Percentiles rank a stretch among this genome's conserved stretches.
Evolutionary conservation across 2,113 vertebrate species (phyloP).

Genomic region (Echinops telfairi): DNA sequence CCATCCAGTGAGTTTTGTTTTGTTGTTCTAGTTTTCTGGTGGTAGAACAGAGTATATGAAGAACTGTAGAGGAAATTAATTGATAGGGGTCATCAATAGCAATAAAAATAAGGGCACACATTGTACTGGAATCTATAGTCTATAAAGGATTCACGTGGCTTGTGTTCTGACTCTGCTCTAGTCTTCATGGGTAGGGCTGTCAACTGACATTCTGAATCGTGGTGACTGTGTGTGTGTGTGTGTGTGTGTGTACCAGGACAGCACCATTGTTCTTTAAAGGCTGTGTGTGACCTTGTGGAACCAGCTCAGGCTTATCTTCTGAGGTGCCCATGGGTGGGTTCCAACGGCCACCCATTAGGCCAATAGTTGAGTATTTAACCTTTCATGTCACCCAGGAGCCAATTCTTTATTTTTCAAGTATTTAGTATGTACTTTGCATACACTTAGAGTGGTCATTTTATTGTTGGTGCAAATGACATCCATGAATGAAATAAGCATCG

Average conservation of each 20-base stretch:
- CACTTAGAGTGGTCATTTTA: slow-evolving; percentile 17
- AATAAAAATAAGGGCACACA: neutral
- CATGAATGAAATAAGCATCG: slow-evolving; percentile 30
- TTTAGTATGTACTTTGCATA: neutral
- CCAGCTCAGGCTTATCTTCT: neutral
- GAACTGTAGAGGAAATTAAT: slow-evolving; percentile 46
- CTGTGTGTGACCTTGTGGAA: neutral
- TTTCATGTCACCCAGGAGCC: neutral
- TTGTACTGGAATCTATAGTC: slow-evolving; percentile 48
- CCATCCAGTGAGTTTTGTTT: neutral
- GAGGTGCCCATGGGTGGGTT: neutral
- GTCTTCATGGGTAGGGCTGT: neutral
- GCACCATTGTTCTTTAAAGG: neutral
- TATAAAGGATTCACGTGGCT: slow-evolving; percentile 11
- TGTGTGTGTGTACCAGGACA: neutral
- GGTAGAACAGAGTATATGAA: neutral
- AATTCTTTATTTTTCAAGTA: neutral
- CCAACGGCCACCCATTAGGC: neutral
- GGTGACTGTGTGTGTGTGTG: neutral
- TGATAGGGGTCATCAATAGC: slow-evolving; percentile 36
- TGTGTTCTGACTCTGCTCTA: no score
- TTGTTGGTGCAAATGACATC: slow-evolving; percentile 7
- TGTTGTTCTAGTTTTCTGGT: neutral
- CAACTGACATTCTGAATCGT: neutral
- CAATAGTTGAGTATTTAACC: neutral